Evolutionary conservation across 2,797 vertebrate genomes (phyloP).

Genomic region (Ataeniobius toweri): DNA sequence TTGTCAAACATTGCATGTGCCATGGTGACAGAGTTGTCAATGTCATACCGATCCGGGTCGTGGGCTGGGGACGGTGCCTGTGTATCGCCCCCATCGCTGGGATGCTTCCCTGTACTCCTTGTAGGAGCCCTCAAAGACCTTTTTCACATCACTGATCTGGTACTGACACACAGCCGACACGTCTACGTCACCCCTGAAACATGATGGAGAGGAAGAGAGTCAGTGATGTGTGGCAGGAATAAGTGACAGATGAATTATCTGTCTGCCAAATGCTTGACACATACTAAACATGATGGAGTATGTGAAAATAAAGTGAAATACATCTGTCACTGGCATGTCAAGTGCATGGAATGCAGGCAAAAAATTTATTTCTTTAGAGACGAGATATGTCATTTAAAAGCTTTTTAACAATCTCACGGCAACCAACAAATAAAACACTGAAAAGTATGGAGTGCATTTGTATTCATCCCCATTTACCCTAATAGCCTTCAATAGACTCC

Average conservation of each 20-base stretch:
- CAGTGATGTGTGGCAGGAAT: conserved; percentile 38
- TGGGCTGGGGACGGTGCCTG: conserved; percentile 84
- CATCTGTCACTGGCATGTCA: neutral
- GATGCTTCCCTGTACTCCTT: conserved; percentile 91
- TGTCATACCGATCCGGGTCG: conserved; percentile 90
- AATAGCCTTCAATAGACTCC: neutral
- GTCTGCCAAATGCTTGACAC: conserved; percentile 12
- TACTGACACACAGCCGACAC: conserved; percentile 94
- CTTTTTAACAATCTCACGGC: neutral
- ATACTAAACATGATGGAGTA: conserved; percentile 7
- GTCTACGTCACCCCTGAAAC: conserved; percentile 90
- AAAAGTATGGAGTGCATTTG: too few species aligned
- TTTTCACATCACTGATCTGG: conserved; percentile 87
- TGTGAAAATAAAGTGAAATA: neutral
- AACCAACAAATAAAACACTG: neutral
- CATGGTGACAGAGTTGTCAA: neutral
- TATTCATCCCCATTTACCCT: neutral
- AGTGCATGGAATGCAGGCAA: neutral
- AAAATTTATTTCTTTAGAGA: neutral
- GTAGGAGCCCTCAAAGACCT: conserved; percentile 91
- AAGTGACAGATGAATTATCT: conserved; percentile 39
- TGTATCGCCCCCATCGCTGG: conserved; percentile 90
- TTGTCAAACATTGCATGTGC: neutral
- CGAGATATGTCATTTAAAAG: neutral
- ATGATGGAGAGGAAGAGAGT: conserved; percentile 28